Base-by-base conservation (phyloP, 2,113 vertebrate genomes). In the Salminus brasiliensis region DNA sequence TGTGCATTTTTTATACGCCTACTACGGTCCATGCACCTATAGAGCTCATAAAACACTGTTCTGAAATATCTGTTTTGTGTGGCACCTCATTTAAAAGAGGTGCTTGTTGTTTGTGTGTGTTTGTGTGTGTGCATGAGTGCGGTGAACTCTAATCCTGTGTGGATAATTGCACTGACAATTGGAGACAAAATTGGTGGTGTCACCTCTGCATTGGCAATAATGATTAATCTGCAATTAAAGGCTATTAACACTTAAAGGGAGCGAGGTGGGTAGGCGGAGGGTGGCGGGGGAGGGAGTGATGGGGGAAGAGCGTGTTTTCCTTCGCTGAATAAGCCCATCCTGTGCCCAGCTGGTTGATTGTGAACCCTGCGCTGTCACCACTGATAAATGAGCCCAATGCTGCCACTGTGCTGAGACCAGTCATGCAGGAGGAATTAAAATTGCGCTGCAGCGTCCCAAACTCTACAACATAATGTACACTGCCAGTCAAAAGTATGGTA, bases 81-180 rank as follows among this genome's bases (percentile, higher is more conserved):
- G n/a, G n/a, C n/a, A n/a, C n/a, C n/a, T n/a, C n/a, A n/a, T n/a
- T n/a, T n/a, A n/a, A n/a, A n/a, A n/a, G n/a, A 6, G 34, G 29
- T 36, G 52, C 45, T 15, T 34, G 16, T 15, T 41, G 63, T 43
- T 62, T 55, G 16, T 29, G 27, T 39, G 65, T 25, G 39, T 47
- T 25, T n/a, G 23, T n/a, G 30, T 25, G 16, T 41, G 59, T n/a
- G 30, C 16, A 30, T 9, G 41, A 8, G 41, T 2, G 55, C 12
- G 2, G 27, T 55, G 75, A 23, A 67, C 43, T 65, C 23, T 72
- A 76, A 71, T 79, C 78, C 47, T 73, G 65, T 81, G 73, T 86
- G 82, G 69, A 84, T 88, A 87, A 90, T 87, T 87, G 84, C 65
- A 32, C 84, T 75, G 73, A 84, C 86, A 84, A 88, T 83, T 68